Percentiles rank a stretch among this genome's conserved stretches.
Conservation (phyloP, 2,888 invertebrate genomes). For the Pseudococcus viburni region DNA sequence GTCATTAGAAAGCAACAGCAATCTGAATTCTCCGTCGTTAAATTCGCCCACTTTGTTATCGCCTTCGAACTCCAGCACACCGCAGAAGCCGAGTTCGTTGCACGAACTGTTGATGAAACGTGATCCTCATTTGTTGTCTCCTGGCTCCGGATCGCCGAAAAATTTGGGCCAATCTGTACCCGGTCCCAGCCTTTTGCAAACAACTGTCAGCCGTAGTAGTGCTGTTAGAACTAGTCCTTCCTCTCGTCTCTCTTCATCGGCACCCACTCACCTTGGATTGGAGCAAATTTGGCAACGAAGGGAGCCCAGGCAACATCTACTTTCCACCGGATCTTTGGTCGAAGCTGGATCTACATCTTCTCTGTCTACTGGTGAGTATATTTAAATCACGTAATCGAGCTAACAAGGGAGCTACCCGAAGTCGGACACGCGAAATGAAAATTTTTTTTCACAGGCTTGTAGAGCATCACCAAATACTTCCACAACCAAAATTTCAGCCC, state of each 20-base stretch:
- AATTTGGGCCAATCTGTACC: slow-evolving; percentile 78
- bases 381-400: too few relatives aligned
- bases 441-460: too few relatives aligned
- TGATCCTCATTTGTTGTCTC: slow-evolving; percentile 72
- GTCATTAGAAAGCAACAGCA: slow-evolving; percentile 79
- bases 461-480: too few relatives aligned
- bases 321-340: slow-evolving; percentile 86
- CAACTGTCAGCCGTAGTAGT: slow-evolving; percentile 59
- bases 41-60: slow-evolving; percentile 70
- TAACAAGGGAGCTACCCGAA: too few relatives aligned
- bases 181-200: slow-evolving; percentile 70
- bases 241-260: slow-evolving; percentile 86
- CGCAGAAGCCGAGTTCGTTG: slow-evolving; percentile 73
- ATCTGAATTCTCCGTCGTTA: slow-evolving; percentile 74
- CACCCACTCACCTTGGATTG: slow-evolving; percentile 86
- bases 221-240: slow-evolving; percentile 70
- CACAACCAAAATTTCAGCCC: too few relatives aligned
- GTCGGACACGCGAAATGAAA: too few relatives aligned
- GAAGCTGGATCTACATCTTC: slow-evolving; percentile 90
- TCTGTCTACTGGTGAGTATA: slow-evolving; percentile 77
- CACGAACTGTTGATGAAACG: slow-evolving; percentile 81
- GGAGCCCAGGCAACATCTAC: slow-evolving; percentile 87
- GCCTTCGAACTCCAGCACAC: slow-evolving; percentile 71
- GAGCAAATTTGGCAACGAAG: slow-evolving; percentile 89
- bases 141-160: slow-evolving; percentile 67